A percentile compares a stretch with the other conserved stretches of the same genome.
These are phyloP conservation scores for Ochropleura leucogaster DNA, from an alignment of 2,888 invertebrate genomes.

Conservation along the genomic window DNA sequence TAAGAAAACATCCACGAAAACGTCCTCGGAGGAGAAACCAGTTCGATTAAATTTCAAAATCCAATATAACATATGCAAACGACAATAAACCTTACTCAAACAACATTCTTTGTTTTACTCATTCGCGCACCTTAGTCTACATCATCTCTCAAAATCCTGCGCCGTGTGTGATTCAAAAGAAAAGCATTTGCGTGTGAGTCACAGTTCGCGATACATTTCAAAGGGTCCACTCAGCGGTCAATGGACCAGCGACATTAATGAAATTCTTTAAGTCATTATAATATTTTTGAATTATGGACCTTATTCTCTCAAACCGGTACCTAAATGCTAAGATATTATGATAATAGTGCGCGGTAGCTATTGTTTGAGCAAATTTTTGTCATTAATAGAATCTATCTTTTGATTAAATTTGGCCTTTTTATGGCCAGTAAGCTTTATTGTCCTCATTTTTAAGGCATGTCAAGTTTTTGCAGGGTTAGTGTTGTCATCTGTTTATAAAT, in stretches of 20 bases:
- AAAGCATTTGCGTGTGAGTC: conserved; percentile 82
- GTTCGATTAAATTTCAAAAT: conserved; percentile 14
- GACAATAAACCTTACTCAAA: conserved; percentile 14
- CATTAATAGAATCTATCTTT: conserved; percentile 16
- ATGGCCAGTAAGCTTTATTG: not conserved
- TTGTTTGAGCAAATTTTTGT: conserved; percentile 34
- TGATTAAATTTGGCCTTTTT: conserved; percentile 30
- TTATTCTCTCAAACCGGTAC: conserved; percentile 34
- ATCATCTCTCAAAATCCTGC: conserved; percentile 51
- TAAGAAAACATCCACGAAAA: not conserved
- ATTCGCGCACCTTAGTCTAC: conserved; percentile 40
- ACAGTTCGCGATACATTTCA: conserved; percentile 77
- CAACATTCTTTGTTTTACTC: conserved; percentile 40
- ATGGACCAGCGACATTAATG: conserved; percentile 65
- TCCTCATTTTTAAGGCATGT: not conserved
- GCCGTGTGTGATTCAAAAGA: conserved; percentile 78
- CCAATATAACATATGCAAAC: not conserved
- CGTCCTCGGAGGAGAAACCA: not conserved
- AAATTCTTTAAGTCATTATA: conserved; percentile 50
- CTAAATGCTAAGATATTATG: conserved; percentile 4
- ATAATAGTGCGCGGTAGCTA: conserved; percentile 20
- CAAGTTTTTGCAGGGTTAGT: not conserved
- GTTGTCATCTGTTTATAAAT: not conserved
- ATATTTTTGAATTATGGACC: conserved; percentile 42
- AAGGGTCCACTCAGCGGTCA: conserved; percentile 73